These are phyloP conservation scores for Cirrhinus mrigala DNA, from an alignment of 2,797 vertebrate species.

Conservation along the genomic window DNA sequence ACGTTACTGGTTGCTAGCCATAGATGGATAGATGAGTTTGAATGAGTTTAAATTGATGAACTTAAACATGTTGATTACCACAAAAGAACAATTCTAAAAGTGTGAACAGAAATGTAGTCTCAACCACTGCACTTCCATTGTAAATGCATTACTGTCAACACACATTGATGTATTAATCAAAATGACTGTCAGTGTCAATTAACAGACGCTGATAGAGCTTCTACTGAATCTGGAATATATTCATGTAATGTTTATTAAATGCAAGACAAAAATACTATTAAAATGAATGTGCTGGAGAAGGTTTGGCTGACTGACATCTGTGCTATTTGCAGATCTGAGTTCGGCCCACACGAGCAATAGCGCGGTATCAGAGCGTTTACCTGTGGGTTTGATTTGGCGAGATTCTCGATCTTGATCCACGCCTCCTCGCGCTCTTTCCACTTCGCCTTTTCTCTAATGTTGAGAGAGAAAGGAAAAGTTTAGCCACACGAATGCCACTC, in stretches of 20 bases:
- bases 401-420: slow-evolving; percentile 98
- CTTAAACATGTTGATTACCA: not conserved
- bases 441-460: slow-evolving; percentile 93
- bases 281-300: not conserved
- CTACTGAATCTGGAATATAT: not conserved
- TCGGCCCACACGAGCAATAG: not conserved
- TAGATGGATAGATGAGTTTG: no score
- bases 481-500: not conserved
- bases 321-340: not conserved
- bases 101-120: not conserved
- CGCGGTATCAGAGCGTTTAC: slow-evolving; percentile 69
- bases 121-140: not conserved
- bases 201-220: not conserved
- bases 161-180: not conserved
- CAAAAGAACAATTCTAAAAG: not conserved
- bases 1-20: no score
- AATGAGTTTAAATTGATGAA: no score
- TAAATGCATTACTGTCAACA: not conserved
- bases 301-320: not conserved
- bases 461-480: not conserved
- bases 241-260: not conserved
- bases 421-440: slow-evolving; percentile 98
- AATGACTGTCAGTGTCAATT: not conserved
- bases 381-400: slow-evolving; percentile 98
- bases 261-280: not conserved